Conservation (phyloP, 1,140 invertebrate species). For the Drosophila paulistorum region DNA sequence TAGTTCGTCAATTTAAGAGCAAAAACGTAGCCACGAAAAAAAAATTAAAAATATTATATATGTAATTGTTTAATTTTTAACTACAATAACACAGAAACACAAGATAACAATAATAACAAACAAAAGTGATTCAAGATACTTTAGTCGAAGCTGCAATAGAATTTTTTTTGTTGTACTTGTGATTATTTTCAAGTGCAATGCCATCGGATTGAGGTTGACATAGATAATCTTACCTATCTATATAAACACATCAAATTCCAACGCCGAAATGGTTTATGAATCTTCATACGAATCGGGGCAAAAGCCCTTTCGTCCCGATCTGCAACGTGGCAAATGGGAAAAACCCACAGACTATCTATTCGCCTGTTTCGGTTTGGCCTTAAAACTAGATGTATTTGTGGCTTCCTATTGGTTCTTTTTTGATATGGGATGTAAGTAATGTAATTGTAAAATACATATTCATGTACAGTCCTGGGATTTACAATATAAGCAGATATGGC, state of each 20-base stretch:
- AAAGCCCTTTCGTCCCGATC: constrained; percentile 69
- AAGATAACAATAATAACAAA: not conserved
- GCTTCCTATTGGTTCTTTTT: constrained; percentile 59
- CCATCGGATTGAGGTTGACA: not conserved
- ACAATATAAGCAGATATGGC: too few species aligned
- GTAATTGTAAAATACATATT: too few species aligned
- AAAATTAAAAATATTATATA: constrained; percentile 13
- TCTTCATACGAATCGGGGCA: constrained; percentile 70
- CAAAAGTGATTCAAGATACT: not conserved
- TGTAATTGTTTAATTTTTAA: constrained; percentile 16
- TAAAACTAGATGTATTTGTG: constrained; percentile 65
- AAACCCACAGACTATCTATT: constrained; percentile 67
- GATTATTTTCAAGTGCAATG: constrained; percentile 13
- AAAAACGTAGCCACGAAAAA: constrained; percentile 43
- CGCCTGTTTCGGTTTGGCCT: constrained; percentile 64
- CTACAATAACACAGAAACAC: not conserved
- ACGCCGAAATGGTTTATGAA: constrained; percentile 64
- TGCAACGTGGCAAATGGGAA: constrained; percentile 70
- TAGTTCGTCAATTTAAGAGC: constrained; percentile 60
- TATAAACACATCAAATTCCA: not conserved
- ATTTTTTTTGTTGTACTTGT: not conserved
- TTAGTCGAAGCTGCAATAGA: not conserved
- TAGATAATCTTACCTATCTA: constrained; percentile 6
- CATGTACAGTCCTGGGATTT: too few species aligned
- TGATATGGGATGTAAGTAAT: constrained; percentile 66